Conservation (phyloP, 2,888 invertebrate genomes). For the Andrena praecox region DNA sequence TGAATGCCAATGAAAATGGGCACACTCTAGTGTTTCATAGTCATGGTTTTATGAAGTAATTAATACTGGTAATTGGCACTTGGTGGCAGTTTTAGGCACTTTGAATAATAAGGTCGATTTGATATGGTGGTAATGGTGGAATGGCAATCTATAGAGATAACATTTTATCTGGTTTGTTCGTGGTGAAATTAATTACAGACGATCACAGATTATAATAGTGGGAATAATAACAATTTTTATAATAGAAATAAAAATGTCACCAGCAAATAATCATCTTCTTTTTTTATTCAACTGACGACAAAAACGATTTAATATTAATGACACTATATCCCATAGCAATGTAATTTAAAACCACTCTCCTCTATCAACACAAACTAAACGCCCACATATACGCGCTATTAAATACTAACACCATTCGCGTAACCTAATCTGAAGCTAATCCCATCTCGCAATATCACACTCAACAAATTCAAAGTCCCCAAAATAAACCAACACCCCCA, state of each 20-base stretch:
- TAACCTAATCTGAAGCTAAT: too few species aligned
- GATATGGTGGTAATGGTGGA: background rate
- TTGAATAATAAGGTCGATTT: background rate
- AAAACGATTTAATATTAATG: too few species aligned
- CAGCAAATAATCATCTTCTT: too few species aligned
- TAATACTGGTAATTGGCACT: background rate
- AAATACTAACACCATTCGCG: too few species aligned
- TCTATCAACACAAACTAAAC: too few species aligned
- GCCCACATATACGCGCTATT: too few species aligned
- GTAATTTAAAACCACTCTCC: too few species aligned
- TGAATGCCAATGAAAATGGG: background rate
- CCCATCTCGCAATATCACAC: background rate
- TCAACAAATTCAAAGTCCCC: background rate
- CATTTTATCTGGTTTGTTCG: conserved; percentile 16
- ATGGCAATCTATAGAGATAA: conserved; percentile 6
- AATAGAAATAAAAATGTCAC: too few species aligned
- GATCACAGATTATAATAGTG: background rate
- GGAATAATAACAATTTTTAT: too few species aligned
- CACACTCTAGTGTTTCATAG: background rate
- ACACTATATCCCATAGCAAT: too few species aligned
- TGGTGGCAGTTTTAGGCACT: background rate
- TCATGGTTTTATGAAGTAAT: background rate
- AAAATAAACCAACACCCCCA: background rate
- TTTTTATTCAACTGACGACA: too few species aligned
- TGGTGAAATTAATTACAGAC: background rate